phyloP scores from a whole-genome alignment of 2,113 vertebrate species.

The Tyrannus savana region DNA sequence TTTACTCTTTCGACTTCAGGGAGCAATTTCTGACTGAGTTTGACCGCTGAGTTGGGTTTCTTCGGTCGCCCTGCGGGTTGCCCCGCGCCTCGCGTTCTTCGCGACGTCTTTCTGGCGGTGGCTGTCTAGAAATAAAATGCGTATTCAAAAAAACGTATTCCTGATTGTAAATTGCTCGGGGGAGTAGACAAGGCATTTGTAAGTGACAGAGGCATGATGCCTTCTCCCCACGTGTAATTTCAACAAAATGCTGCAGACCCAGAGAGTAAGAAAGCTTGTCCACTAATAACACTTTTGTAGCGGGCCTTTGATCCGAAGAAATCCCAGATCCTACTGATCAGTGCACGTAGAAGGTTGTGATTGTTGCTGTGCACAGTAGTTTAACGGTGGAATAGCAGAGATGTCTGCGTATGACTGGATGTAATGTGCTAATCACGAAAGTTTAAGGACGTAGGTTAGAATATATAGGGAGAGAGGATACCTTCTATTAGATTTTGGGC shows the following conservation, averaged over 20 bases:
- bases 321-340: not conserved
- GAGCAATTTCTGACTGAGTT: not conserved
- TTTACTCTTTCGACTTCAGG: not conserved
- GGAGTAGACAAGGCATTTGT: not conserved
- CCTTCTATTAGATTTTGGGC: not conserved
- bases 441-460: not conserved
- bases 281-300: not conserved
- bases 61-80: not conserved
- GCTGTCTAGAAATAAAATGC: not conserved
- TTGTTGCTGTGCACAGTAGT: not conserved
- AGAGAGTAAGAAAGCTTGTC: not conserved
- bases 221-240: not conserved
- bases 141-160: not conserved
- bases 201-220: not conserved
- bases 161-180: not conserved
- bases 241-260: not conserved
- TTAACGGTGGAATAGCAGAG: not conserved
- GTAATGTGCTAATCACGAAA: not conserved
- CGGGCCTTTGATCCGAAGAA: not conserved
- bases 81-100: not conserved
- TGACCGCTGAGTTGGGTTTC: not conserved
- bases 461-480: not conserved
- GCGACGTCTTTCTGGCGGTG: not conserved
- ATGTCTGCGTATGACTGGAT: not conserved
- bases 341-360: not conserved